Percentiles rank a stretch among this genome's conserved stretches.
These are phyloP conservation scores for Himalopsyche kuldschensis DNA, from an alignment of 2,888 invertebrate genomes.

Conservation along the genomic window DNA sequence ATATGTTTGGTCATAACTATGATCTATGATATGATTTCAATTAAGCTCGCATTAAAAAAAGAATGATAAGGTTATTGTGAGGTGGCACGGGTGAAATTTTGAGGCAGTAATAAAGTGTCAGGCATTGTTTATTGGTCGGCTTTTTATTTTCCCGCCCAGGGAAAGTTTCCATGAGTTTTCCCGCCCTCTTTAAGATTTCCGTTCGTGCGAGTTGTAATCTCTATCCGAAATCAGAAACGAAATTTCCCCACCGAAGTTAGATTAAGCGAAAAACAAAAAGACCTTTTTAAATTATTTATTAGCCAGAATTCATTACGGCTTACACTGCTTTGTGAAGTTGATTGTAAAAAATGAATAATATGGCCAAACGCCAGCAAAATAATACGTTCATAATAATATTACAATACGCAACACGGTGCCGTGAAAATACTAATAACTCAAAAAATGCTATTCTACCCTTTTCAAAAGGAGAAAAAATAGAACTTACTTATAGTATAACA, in stretches of 20 bases:
- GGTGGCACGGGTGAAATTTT: neutral
- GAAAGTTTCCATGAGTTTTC: neutral
- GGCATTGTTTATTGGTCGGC: neutral
- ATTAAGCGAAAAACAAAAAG: neutral
- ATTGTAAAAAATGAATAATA: neutral
- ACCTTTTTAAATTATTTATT: neutral
- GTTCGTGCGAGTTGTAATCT: neutral
- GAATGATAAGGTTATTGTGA: neutral
- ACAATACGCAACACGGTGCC: too few species aligned
- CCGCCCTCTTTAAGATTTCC: neutral
- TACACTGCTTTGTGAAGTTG: neutral
- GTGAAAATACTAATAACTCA: too few species aligned
- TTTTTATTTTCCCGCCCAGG: neutral
- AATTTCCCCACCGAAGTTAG: neutral
- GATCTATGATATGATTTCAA: neutral
- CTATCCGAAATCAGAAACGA: neutral
- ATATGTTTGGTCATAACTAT: neutral
- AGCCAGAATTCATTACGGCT: neutral
- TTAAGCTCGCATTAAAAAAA: neutral
- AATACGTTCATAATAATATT: neutral
- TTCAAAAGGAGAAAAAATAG: too few species aligned
- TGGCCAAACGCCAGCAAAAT: neutral
- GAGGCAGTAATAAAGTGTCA: neutral
- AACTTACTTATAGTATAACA: too few species aligned
- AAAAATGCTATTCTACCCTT: too few species aligned